phyloP scores from a whole-genome alignment of 2,888 invertebrate species.

The Callimorpha dominula region DNA sequence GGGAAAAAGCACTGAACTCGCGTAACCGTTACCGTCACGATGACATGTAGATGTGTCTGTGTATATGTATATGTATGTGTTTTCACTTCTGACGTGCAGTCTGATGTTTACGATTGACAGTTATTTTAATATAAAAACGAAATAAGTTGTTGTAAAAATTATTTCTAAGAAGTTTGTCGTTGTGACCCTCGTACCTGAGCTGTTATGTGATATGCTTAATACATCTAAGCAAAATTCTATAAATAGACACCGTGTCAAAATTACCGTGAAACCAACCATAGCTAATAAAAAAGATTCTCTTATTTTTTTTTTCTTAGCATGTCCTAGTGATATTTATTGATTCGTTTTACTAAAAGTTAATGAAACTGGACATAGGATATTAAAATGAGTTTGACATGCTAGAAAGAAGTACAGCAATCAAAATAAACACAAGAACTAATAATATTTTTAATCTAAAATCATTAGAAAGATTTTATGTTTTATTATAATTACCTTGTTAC shows the following conservation, averaged over 20 bases:
- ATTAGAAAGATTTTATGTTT: neutral
- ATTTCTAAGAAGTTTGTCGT: neutral
- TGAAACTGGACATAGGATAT: neutral
- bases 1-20: no score
- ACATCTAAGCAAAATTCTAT: neutral
- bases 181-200: neutral
- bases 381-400: neutral
- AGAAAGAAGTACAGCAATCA: neutral
- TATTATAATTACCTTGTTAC: neutral
- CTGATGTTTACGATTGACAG: no score
- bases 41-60: no score
- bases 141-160: neutral
- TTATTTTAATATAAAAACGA: no score
- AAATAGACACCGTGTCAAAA: slow-evolving; percentile 2
- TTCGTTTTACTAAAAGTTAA: neutral
- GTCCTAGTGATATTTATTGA: neutral
- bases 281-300: neutral
- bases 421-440: neutral
- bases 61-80: no score
- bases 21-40: no score
- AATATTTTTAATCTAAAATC: neutral
- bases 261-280: slow-evolving; percentile 5
- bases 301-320: slow-evolving; percentile 4
- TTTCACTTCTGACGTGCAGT: no score
- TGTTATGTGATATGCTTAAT: neutral